Evolutionary conservation across 2,113 vertebrate species (phyloP).

Genomic region (Vombatus ursinus): DNA sequence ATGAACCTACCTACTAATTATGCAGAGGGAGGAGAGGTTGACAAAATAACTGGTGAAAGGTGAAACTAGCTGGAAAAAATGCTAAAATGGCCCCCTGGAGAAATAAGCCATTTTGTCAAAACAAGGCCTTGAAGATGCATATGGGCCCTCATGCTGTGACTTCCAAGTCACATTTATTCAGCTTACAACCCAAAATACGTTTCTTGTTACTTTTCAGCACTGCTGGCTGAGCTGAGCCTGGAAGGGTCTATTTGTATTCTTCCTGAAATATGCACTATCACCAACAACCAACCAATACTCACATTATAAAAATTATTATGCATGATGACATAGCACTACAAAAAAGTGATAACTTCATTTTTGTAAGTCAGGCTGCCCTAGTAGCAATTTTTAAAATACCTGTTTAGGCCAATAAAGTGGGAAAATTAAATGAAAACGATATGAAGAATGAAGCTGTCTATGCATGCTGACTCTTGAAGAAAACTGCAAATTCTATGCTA

Average conservation of each 20-base stretch:
- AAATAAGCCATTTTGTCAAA: constrained; percentile 75
- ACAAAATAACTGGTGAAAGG: constrained; percentile 65
- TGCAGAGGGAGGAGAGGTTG: constrained; percentile 34
- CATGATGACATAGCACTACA: neutral
- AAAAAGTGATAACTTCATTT: constrained; percentile 47
- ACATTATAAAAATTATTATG: neutral
- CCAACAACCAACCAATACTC: fast-evolving
- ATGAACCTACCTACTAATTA: constrained; percentile 50
- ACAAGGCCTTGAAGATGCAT: constrained; percentile 59
- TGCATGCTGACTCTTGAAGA: neutral
- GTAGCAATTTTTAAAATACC: constrained; percentile 20
- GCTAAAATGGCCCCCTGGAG: constrained; percentile 62
- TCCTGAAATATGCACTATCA: constrained; percentile 32
- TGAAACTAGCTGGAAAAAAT: constrained; percentile 68
- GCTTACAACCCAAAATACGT: constrained; percentile 71
- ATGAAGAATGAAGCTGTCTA: neutral
- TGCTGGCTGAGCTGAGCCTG: constrained; percentile 16
- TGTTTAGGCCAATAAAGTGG: constrained; percentile 44
- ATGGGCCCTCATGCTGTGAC: constrained; percentile 59
- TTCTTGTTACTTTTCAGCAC: constrained; percentile 63
- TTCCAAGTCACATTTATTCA: constrained; percentile 60
- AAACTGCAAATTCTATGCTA: too few relatives aligned
- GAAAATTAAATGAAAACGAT: constrained; percentile 61
- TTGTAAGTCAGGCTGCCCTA: constrained; percentile 20
- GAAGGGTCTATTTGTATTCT: constrained; percentile 48